Conservation (phyloP, 2,888 invertebrate genomes). For the Zhuqinia jingwanae region DNA sequence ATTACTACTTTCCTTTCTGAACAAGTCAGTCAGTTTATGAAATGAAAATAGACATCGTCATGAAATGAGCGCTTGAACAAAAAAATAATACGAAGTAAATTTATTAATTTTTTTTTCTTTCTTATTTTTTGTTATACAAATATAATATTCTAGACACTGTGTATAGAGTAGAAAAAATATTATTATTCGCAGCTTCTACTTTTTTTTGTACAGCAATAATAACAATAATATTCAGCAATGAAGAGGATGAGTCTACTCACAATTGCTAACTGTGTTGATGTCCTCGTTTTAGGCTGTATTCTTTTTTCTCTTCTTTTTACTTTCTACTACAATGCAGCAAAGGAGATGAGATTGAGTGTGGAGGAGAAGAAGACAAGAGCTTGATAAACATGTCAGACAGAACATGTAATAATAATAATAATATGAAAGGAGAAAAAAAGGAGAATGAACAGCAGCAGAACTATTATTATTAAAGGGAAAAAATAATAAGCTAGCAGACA, state of each 20-base stretch:
- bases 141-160: neutral
- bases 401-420: conserved; percentile 32
- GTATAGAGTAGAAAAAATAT: conserved; percentile 13
- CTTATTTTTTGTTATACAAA: neutral
- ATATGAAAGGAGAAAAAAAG: conserved; percentile 8
- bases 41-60: conserved; percentile 44
- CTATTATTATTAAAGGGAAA: conserved; percentile 15
- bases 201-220: neutral
- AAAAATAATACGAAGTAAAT: conserved; percentile 26
- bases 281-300: neutral
- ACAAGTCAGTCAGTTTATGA: conserved; percentile 18
- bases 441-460: neutral
- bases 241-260: conserved; percentile 1
- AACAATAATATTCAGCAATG: conserved; percentile 12
- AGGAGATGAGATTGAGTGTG: neutral
- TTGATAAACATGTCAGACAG: conserved; percentile 67
- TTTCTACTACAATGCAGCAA: no score
- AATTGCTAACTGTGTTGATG: neutral
- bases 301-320: neutral
- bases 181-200: neutral
- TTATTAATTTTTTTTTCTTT: conserved; percentile 6
- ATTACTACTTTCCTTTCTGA: conserved; percentile 9
- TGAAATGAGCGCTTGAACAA: conserved; percentile 43
- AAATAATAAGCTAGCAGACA: neutral
- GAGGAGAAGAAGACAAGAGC: conserved; percentile 11